phyloP scores from a whole-genome alignment of 2,888 invertebrate genomes.

The Spatulosminthurus flaviceps region DNA sequence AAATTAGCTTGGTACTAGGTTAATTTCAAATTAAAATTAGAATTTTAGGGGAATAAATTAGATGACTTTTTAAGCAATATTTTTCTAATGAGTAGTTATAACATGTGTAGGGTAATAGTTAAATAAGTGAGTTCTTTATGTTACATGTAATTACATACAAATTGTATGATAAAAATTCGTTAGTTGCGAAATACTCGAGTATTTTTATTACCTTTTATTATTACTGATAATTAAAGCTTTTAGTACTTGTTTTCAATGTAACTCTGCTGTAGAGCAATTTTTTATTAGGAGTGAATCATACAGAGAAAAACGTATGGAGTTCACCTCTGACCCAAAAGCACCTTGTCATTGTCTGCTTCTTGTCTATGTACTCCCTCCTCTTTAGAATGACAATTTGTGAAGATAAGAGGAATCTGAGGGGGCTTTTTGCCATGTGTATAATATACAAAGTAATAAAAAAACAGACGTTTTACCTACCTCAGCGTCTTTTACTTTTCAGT shows the following conservation, averaged over 20 bases:
- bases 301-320: not conserved
- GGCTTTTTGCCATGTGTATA: no score
- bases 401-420: not conserved
- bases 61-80: no score
- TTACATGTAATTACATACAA: no score
- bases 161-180: no score
- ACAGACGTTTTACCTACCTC: not conserved
- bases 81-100: no score
- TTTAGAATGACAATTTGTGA: not conserved
- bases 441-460: not conserved
- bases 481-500: not conserved
- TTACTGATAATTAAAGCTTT: not conserved
- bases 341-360: conserved; percentile 12
- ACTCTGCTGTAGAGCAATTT: not conserved
- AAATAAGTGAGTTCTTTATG: no score
- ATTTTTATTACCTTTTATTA: not conserved
- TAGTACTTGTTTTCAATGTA: not conserved
- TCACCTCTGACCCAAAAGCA: not conserved
- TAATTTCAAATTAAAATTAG: no score
- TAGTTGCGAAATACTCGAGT: not conserved
- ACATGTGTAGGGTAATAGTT: no score
- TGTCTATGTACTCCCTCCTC: no score
- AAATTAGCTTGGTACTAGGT: no score
- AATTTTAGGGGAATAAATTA: no score
- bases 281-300: not conserved